Evolutionary conservation across 2,888 invertebrate species (phyloP), one percentile per base, ranked within the genome.

Genomic region (Cryptus viduatorius): DNA sequence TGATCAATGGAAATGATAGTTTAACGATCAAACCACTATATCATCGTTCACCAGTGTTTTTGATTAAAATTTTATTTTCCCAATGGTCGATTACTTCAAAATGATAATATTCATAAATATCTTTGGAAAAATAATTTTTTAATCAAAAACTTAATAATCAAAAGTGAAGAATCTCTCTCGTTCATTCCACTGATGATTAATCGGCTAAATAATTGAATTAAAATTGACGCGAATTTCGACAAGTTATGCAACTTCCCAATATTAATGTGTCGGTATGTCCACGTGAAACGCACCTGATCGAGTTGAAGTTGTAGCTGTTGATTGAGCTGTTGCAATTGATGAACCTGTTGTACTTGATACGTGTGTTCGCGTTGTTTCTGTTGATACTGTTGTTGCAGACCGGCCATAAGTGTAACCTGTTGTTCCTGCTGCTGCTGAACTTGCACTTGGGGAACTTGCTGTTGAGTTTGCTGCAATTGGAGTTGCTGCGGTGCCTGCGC

Each of bases 291-390:
- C 24, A 91, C 91, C 90, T 93, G 93, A 89, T 93, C 93, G 37
- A 93, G 86, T 79, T 93, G 93, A 64, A 92, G 87, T 69, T 93
- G 93, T 37, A 93, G 90, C 81, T 94, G 93, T 69, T 93, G 92
- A 85, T 94, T 93, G 4, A 91, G 89, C 83, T 94, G 94, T 85
- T 94, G 94, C 72, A 93, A 89, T 68, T 93, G 93, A 76, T 94
- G 86, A 44, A 93, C 92, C 82, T 94, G 93, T 86, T 92, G 93
- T 19, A 93, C 90, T 83, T 92, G 92, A 67, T 91, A 92, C 10
- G 91, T 91, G 81, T 93, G 91, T 79, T 92, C 92, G 64, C 92
- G 91, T 86, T 92, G 92, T 80, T 92, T 90, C 68, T 90, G 91
- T 79, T 91, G 91, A 68, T 91, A 92, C 65, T 92, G 92, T 72